A percentile compares a stretch with the other conserved stretches of the same genome.
Conservation (phyloP, 2,888 invertebrate genomes). For the Eucera pruinosa region DNA sequence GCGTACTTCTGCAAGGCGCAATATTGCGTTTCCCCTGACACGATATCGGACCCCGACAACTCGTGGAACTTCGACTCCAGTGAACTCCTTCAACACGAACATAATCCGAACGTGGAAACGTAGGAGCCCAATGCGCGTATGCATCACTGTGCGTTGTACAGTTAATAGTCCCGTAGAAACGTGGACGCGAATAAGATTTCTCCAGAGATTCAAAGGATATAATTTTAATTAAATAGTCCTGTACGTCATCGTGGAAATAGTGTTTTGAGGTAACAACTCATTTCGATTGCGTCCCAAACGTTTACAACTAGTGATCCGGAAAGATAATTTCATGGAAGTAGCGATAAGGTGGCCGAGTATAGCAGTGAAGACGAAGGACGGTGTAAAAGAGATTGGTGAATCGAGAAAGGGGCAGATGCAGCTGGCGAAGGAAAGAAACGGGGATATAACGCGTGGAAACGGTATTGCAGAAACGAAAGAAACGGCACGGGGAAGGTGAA, state of each 20-base stretch:
- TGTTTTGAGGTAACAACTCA: background rate
- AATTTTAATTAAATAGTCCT: constrained; percentile 46
- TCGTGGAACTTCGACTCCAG: background rate
- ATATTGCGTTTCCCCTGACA: constrained; percentile 26
- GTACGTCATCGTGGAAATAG: constrained; percentile 7
- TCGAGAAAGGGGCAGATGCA: constrained; percentile 5
- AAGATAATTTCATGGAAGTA: constrained; percentile 1
- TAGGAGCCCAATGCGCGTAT: background rate
- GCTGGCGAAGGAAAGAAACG: constrained; percentile 13
- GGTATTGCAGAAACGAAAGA: constrained; percentile 53
- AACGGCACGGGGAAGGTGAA: constrained; percentile 32
- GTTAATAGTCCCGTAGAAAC: constrained; percentile 23
- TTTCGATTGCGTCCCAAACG: background rate
- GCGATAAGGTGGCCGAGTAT: constrained; percentile 2
- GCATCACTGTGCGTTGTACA: background rate
- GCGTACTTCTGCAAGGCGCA: background rate
- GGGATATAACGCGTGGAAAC: constrained; percentile 16
- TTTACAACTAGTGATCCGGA: background rate
- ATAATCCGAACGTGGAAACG: constrained; percentile 14
- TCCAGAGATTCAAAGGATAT: constrained; percentile 21
- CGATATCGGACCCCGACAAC: constrained; percentile 29
- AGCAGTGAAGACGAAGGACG: background rate
- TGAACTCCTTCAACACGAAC: constrained; percentile 8
- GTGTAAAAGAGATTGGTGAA: background rate
- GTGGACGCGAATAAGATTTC: constrained; percentile 46